Conservation (phyloP, 2,888 invertebrate species). For the Pristionchus fissidentatus region DNA sequence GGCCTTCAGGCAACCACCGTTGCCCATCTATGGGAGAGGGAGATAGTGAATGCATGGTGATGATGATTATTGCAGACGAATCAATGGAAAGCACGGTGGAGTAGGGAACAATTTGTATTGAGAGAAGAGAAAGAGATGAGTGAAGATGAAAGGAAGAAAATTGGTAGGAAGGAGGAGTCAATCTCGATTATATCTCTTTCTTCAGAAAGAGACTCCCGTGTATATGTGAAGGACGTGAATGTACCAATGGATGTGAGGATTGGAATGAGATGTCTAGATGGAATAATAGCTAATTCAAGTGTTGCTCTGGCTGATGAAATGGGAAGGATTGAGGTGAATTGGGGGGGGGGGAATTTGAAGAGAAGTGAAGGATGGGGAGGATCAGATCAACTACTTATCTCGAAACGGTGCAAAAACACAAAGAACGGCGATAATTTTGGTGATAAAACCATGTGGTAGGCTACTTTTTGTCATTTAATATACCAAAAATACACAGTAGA, state of each 20-base stretch:
- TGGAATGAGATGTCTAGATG: conserved; percentile 10
- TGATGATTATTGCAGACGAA: not conserved
- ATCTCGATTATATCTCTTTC: not conserved
- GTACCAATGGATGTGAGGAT: not conserved
- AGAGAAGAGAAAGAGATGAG: conserved; percentile 8
- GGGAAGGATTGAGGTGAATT: conserved; percentile 1
- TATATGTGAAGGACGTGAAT: not conserved
- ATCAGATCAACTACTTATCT: too few relatives aligned
- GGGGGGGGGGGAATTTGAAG: not conserved
- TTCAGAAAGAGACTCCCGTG: not conserved
- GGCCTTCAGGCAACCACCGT: too few relatives aligned
- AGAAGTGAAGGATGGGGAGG: not conserved
- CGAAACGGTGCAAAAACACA: too few relatives aligned
- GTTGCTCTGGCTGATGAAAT: not conserved
- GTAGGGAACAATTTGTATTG: not conserved
- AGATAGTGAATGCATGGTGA: too few relatives aligned
- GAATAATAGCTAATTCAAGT: not conserved
- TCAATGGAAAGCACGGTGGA: not conserved
- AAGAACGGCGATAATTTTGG: too few relatives aligned
- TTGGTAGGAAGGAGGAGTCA: not conserved
- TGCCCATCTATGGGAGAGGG: too few relatives aligned
- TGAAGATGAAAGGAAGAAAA: not conserved
- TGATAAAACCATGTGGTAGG: too few relatives aligned
- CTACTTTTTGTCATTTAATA: not conserved
- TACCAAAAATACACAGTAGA: too few relatives aligned